A percentile compares a stretch with the other conserved stretches of the same genome.
Evolutionary conservation across 2,797 vertebrate species (phyloP).

Genomic region (Crocidura indochinensis): DNA sequence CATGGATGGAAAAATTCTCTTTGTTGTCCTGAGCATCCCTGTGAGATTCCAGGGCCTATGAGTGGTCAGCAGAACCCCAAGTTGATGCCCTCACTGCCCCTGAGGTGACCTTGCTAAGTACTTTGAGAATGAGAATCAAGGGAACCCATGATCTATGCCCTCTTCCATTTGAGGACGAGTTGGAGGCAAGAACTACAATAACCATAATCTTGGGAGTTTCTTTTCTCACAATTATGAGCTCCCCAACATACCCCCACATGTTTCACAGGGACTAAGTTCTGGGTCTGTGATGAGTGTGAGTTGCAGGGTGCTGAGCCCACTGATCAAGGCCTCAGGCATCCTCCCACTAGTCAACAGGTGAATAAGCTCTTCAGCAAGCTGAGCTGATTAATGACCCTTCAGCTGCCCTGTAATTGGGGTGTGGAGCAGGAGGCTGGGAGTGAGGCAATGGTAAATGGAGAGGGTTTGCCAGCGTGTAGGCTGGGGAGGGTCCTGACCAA

Average conservation of each 20-base stretch:
- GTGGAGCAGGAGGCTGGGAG: neutral
- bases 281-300: neutral
- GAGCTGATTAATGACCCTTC: constrained; percentile 77
- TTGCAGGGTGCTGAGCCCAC: neutral
- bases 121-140: neutral
- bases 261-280: constrained; percentile 23
- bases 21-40: neutral
- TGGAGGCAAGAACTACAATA: neutral
- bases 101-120: neutral
- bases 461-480: neutral
- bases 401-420: constrained; percentile 64
- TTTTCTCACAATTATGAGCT: neutral
- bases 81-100: neutral
- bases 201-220: neutral
- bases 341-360: constrained; percentile 72
- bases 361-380: constrained; percentile 63
- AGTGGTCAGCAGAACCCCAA: neutral
- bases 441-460: neutral
- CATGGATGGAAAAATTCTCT: too few relatives aligned
- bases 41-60: neutral
- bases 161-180: neutral
- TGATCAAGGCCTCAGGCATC: neutral
- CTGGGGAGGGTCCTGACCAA: neutral
- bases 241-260: neutral
- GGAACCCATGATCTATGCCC: neutral